Evolutionary conservation across 2,113 vertebrate species (phyloP).

Genomic region (Ptilorrhoa leucosticta): DNA sequence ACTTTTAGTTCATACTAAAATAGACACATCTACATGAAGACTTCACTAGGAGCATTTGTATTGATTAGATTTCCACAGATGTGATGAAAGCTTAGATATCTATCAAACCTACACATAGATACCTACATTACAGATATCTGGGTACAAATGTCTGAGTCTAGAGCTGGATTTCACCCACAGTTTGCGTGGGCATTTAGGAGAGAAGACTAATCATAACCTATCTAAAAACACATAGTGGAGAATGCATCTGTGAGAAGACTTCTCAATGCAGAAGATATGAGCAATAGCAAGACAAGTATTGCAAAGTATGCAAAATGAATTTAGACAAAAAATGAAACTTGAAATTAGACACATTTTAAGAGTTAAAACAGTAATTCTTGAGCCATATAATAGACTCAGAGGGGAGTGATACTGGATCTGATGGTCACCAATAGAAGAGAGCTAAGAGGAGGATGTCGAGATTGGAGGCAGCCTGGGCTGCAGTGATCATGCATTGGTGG

Average conservation of each 20-base stretch:
- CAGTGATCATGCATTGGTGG: too few relatives aligned
- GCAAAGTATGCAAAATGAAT: not conserved
- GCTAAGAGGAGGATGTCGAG: accelerated
- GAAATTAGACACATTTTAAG: not conserved
- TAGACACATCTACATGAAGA: not conserved
- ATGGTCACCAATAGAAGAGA: not conserved
- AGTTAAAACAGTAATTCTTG: not conserved
- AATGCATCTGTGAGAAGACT: not conserved
- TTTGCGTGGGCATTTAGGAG: not conserved
- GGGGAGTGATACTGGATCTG: not conserved
- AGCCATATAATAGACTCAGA: not conserved
- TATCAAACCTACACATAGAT: not conserved
- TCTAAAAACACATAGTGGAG: not conserved
- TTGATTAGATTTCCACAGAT: not conserved
- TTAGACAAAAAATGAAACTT: not conserved
- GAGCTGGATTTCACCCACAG: not conserved
- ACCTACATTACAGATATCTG: not conserved
- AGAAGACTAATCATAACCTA: not conserved
- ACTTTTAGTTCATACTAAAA: not conserved
- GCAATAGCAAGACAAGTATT: not conserved
- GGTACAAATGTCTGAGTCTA: not conserved
- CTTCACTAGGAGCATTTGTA: not conserved
- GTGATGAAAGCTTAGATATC: not conserved
- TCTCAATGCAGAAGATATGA: not conserved
- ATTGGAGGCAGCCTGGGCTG: not conserved